A percentile compares a stretch with the other conserved stretches of the same genome.
phyloP scores from a whole-genome alignment of 2,113 vertebrate species.

The Actenoides lindsayi region DNA sequence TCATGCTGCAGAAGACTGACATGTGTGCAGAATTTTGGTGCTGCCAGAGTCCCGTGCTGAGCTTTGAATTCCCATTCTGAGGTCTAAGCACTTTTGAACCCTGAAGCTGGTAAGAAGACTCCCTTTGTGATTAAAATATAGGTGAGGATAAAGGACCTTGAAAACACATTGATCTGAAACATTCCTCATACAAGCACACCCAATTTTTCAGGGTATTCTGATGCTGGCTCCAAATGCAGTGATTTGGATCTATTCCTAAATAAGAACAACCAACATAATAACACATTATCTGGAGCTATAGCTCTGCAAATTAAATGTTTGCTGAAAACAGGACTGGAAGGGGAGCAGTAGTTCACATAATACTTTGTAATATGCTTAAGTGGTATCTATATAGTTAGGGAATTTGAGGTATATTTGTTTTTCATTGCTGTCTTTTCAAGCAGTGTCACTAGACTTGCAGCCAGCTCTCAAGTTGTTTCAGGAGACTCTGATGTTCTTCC shows the following conservation, averaged over 20 bases:
- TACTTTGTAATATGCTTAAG: not conserved
- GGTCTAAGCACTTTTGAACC: not conserved
- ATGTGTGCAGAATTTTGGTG: not conserved
- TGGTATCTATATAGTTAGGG: not conserved
- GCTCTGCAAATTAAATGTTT: conserved; percentile 37
- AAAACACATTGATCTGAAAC: not conserved
- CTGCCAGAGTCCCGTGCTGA: not conserved
- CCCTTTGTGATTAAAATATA: not conserved
- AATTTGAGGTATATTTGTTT: conserved; percentile 20
- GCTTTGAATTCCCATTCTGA: not conserved
- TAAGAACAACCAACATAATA: not conserved
- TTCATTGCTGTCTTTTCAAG: conserved; percentile 14
- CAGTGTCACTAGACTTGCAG: not conserved
- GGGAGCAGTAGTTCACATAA: not conserved
- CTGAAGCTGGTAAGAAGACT: not conserved
- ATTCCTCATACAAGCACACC: not conserved
- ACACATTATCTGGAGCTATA: not conserved
- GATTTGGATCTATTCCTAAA: conserved; percentile 13
- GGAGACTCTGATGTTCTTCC: not conserved
- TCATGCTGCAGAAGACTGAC: not conserved
- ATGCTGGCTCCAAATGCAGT: not conserved
- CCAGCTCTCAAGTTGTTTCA: not conserved
- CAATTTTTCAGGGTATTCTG: not conserved
- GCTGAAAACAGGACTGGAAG: conserved; percentile 6
- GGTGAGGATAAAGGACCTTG: not conserved